phyloP scores from a whole-genome alignment of 2,888 invertebrate genomes.

The Heliconius charithonia region DNA sequence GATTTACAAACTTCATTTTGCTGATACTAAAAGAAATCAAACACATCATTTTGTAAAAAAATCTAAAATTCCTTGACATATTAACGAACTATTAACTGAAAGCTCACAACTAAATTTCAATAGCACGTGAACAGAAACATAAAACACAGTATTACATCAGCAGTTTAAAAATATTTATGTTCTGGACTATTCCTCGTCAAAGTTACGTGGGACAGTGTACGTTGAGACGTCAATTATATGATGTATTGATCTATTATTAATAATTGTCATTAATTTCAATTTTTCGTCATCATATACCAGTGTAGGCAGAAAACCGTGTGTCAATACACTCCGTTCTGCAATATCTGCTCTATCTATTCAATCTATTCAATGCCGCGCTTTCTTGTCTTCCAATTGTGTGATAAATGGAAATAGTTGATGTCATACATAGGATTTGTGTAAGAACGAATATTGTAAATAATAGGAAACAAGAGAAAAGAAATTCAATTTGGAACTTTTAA shows the following conservation, averaged over 20 bases:
- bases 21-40: not conserved
- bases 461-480: not conserved
- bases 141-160: slow-evolving; percentile 48
- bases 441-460: not conserved
- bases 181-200: slow-evolving; percentile 43
- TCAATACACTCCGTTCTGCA: no score
- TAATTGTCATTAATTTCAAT: not conserved
- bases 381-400: no score
- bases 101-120: not conserved
- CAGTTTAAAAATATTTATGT: slow-evolving; percentile 46
- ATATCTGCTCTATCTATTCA: no score
- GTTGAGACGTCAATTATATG: slow-evolving; percentile 25
- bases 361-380: no score
- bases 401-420: no score
- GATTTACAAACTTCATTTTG: no score
- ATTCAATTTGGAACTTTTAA: not conserved
- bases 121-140: slow-evolving; percentile 26
- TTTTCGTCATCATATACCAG: not conserved
- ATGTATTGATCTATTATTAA: slow-evolving; percentile 32
- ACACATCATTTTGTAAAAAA: not conserved
- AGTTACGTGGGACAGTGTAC: slow-evolving; percentile 35
- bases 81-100: not conserved
- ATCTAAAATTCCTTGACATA: not conserved
- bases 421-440: not conserved
- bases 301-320: not conserved